A percentile compares a stretch with the other conserved stretches of the same genome.
These are phyloP conservation scores for Aegithalos caudatus DNA, from an alignment of 2,113 vertebrate species.

Conservation along the genomic window DNA sequence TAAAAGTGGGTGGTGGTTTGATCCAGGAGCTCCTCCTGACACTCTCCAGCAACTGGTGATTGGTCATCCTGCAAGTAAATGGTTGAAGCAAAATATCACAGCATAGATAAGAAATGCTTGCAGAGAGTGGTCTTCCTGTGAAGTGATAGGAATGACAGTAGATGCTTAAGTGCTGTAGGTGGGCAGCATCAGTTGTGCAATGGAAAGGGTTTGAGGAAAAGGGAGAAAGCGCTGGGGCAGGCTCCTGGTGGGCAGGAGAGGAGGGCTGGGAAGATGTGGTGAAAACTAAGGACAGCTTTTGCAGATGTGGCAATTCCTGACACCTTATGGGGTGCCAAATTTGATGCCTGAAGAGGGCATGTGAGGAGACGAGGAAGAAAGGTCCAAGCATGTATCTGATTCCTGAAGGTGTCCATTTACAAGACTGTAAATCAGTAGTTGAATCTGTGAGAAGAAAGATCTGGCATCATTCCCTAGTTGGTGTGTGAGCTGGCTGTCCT, in stretches of 20 bases:
- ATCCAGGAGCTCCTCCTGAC: neutral
- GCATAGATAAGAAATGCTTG: neutral
- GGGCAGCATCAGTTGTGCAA: neutral
- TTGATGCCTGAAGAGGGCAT: neutral
- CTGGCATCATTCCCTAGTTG: neutral
- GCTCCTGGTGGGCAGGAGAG: neutral
- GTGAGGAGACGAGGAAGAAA: neutral
- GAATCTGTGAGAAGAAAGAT: neutral
- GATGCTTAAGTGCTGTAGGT: neutral
- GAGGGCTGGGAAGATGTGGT: neutral
- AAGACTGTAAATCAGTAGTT: neutral
- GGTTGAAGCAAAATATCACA: neutral
- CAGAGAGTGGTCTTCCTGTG: fast-evolving
- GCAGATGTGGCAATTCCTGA: neutral
- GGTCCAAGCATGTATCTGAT: neutral
- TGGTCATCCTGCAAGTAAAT: neutral
- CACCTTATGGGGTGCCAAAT: fast-evolving
- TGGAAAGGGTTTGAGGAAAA: neutral
- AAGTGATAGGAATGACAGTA: neutral
- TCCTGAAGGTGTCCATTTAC: neutral
- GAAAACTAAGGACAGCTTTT: neutral
- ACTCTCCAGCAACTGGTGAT: neutral
- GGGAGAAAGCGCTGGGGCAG: fast-evolving
- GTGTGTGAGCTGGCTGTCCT: neutral
- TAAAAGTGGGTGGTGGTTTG: neutral